Evolutionary conservation across 1,140 invertebrate species (phyloP), one percentile per base, ranked within the genome.

Genomic region (Drosophila repletoides): DNA sequence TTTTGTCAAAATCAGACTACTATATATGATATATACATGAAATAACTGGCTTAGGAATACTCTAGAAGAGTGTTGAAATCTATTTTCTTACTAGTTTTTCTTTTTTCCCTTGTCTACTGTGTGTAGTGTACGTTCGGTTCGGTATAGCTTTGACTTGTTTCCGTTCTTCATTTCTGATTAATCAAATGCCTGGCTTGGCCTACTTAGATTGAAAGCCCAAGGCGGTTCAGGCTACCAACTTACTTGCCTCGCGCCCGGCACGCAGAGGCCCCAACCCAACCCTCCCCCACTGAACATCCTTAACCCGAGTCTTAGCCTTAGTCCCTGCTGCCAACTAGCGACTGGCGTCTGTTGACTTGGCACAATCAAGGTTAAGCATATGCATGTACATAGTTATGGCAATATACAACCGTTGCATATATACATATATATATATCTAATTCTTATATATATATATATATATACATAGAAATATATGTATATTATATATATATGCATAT

Each of bases 351-450:
- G 40, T 53, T 56, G 76, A 72, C 56, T 76, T 72, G 72, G 52
- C 76, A 72, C 64, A 80, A 80, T 80, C 76, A 80, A 80, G 76
- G 76, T 72, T 80, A 80, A 80, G 76, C 75, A 76, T 83, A 80
- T 80, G 77, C 56, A 60, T 29, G 36, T 58, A 36, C 15, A 29
- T 66, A 71, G 64, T 71, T 80, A 81, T 75, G 56, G 60, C 34
- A 51, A 79, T 74, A 79, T 48, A 52, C 31, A 76, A 36, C 41
- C 55, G 52, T 19, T 17, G 21, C 19, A 12, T 38, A 40, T 19
- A 40, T 2, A 29, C n/a, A 17, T 7, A 31, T n/a, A 10, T 31
- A 17, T 29, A 29, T 46, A 33, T 12, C n/a, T n/a, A n/a, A n/a
- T n/a, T n/a, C n/a, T n/a, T n/a, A 21, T 31, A 33, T 29, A 4